phyloP scores from a whole-genome alignment of 2,888 invertebrate species.

The Nomada goodeniana region DNA sequence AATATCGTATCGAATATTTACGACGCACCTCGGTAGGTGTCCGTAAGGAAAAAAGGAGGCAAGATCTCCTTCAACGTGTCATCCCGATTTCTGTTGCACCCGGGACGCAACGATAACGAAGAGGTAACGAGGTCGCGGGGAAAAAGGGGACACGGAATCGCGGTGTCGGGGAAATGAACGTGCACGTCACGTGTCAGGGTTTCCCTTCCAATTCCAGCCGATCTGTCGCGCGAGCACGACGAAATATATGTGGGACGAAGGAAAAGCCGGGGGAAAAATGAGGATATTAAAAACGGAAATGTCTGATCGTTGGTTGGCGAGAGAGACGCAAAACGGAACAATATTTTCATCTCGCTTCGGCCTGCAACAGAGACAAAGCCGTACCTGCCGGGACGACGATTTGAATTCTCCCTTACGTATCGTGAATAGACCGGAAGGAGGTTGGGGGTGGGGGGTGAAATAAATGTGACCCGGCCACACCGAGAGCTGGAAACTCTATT shows the following conservation, averaged over 20 bases:
- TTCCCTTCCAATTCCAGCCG: constrained; percentile 29
- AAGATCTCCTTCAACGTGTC: constrained; percentile 2
- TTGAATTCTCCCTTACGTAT: constrained; percentile 68
- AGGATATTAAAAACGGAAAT: not conserved
- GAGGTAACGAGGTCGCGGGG: constrained; percentile 36
- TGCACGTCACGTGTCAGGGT: constrained; percentile 29
- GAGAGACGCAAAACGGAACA: not conserved
- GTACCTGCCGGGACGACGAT: constrained; percentile 1
- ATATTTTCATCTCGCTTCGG: not conserved
- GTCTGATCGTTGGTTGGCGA: constrained; percentile 23
- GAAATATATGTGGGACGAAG: not conserved
- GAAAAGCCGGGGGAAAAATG: too few species aligned
- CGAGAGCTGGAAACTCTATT: constrained; percentile 73
- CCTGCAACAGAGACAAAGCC: not conserved
- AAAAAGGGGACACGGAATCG: not conserved
- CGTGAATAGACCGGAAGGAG: constrained; percentile 69
- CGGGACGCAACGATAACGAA: constrained; percentile 21
- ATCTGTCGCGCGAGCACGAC: constrained; percentile 21
- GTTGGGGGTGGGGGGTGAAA: constrained; percentile 49
- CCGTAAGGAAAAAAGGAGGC: not conserved
- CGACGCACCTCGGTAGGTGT: not conserved
- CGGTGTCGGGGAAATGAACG: constrained; percentile 32
- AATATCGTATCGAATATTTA: not conserved
- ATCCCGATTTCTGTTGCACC: constrained; percentile 6
- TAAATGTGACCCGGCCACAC: constrained; percentile 60